These are phyloP conservation scores for Calypte anna DNA, from an alignment of 2,113 vertebrate genomes.

Conservation along the genomic window DNA sequence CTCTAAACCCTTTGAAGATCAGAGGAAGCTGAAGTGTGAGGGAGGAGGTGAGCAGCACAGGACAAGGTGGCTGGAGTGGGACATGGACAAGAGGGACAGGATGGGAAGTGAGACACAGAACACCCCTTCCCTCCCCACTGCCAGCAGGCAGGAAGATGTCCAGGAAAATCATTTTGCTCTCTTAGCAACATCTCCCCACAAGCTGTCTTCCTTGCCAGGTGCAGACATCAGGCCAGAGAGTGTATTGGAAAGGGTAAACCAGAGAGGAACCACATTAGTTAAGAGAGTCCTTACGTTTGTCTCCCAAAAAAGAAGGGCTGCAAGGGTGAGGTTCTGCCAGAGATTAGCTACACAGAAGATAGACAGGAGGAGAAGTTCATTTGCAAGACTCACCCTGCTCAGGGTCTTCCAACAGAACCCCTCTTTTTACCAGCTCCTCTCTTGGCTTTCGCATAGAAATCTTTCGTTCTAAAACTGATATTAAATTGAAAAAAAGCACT, in stretches of 20 bases:
- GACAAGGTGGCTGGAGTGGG: neutral
- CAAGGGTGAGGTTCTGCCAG: neutral
- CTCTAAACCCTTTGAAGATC: neutral
- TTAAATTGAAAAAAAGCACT: slow-evolving; percentile 72
- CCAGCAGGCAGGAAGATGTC: neutral
- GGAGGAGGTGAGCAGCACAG: neutral
- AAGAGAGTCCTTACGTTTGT: neutral
- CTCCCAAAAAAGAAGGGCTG: neutral
- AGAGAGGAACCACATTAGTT: neutral
- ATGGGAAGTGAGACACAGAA: neutral
- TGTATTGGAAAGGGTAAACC: neutral
- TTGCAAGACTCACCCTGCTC: slow-evolving; percentile 87
- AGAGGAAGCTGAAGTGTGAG: neutral
- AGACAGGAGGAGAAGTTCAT: slow-evolving; percentile 15
- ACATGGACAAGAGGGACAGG: neutral
- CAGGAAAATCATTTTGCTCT: neutral
- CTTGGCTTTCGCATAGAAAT: slow-evolving; percentile 96
- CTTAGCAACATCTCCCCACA: neutral
- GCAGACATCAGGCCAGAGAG: neutral
- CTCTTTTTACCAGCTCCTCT: slow-evolving; percentile 96
- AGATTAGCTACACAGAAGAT: slow-evolving; percentile 23
- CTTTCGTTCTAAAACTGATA: slow-evolving; percentile 95
- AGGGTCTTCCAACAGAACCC: slow-evolving; percentile 91
- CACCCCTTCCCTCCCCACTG: neutral
- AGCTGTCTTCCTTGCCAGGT: neutral